Evolutionary conservation across 2,113 vertebrate genomes (phyloP).

Genomic region (Chauna torquata): DNA sequence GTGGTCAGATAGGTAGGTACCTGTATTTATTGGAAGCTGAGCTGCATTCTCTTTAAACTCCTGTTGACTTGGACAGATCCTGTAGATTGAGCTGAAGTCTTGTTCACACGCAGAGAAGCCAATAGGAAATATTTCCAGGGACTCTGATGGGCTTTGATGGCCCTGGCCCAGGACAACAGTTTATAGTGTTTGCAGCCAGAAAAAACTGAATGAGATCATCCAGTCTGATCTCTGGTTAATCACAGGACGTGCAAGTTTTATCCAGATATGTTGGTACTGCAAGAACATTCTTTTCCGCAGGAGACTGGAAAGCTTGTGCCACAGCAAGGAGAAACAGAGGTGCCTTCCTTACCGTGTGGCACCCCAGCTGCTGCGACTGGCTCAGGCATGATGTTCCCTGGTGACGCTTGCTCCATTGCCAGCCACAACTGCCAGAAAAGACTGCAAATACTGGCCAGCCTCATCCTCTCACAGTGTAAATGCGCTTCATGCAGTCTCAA

Average conservation of each 20-base stretch:
- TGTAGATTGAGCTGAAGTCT: not conserved
- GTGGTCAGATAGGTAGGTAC: not conserved
- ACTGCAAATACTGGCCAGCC: not conserved
- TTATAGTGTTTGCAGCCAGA: not conserved
- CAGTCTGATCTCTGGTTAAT: not conserved
- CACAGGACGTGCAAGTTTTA: not conserved
- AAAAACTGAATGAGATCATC: not conserved
- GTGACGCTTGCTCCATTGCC: not conserved
- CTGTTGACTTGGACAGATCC: accelerated
- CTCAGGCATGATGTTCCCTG: accelerated
- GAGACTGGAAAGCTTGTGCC: not conserved
- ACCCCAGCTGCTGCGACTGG: not conserved
- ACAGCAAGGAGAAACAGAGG: not conserved
- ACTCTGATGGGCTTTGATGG: not conserved
- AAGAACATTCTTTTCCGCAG: not conserved
- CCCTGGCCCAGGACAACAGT: not conserved
- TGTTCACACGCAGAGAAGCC: not conserved
- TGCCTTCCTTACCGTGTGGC: not conserved
- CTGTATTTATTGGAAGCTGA: not conserved
- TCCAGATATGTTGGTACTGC: not conserved
- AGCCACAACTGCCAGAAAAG: not conserved
- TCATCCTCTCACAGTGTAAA: not conserved
- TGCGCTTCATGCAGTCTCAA: not conserved
- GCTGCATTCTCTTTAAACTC: not conserved
- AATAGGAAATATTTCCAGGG: not conserved